These are phyloP conservation scores for Osmerus mordax DNA, from an alignment of 2,113 vertebrate genomes.

Conservation along the genomic window DNA sequence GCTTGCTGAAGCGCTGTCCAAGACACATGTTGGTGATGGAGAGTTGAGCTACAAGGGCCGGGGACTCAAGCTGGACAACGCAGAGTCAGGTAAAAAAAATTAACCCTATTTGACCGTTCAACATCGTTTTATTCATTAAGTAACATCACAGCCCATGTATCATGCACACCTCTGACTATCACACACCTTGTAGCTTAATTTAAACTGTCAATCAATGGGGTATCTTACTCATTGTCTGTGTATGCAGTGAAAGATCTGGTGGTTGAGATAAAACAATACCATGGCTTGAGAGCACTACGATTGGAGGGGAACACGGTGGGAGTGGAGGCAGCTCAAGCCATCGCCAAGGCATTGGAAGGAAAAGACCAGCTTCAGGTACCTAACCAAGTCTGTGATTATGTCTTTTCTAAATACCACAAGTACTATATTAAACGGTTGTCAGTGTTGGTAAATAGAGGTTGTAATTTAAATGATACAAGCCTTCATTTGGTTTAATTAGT, in stretches of 20 bases:
- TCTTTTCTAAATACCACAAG: neutral
- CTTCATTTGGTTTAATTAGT: no score
- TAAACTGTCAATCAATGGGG: neutral
- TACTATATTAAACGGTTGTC: neutral
- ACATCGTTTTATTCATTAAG: neutral
- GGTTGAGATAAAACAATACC: conserved; percentile 85
- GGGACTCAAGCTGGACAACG: conserved; percentile 88
- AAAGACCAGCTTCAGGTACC: conserved; percentile 88
- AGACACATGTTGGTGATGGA: conserved; percentile 82
- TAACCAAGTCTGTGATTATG: neutral
- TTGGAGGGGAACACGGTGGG: conserved; percentile 95
- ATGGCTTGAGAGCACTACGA: conserved; percentile 82
- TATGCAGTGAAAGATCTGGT: conserved; percentile 81
- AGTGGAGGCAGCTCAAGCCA: conserved; percentile 89
- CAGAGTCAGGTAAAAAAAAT: conserved; percentile 79
- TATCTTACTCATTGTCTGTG: neutral
- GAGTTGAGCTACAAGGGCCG: conserved; percentile 95
- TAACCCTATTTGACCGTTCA: no score
- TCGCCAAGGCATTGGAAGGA: conserved; percentile 88
- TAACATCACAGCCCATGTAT: neutral
- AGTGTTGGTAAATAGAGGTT: neutral
- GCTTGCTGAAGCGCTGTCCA: conserved; percentile 86
- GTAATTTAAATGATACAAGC: neutral
- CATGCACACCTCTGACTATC: neutral
- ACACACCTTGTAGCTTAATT: neutral